phyloP scores from a whole-genome alignment of 2,888 invertebrate species.

The Leucozona laternaria region DNA sequence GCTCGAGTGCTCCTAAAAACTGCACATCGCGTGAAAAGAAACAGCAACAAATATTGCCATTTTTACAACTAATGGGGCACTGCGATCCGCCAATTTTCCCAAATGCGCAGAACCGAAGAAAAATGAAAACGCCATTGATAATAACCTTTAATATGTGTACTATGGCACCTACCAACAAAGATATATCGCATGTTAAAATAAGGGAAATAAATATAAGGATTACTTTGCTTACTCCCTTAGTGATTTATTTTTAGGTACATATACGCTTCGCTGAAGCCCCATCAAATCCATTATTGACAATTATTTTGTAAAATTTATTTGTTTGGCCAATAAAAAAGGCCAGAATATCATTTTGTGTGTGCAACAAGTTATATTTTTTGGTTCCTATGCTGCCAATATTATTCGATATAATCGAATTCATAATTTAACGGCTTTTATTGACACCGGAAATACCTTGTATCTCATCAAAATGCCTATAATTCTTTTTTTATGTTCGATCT shows the following conservation, averaged over 20 bases:
- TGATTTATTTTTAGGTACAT: not conserved
- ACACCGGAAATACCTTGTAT: slow-evolving; percentile 46
- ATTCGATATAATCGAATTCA: slow-evolving; percentile 50
- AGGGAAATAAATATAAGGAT: not conserved
- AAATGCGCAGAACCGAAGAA: too few species aligned
- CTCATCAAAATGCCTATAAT: slow-evolving; percentile 51
- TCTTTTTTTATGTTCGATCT: slow-evolving; percentile 34
- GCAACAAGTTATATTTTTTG: slow-evolving; percentile 23
- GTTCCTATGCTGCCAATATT: not conserved
- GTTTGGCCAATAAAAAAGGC: not conserved
- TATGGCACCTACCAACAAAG: too few species aligned
- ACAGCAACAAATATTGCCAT: too few species aligned
- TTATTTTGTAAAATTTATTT: slow-evolving; percentile 16
- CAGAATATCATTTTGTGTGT: not conserved
- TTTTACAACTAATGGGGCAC: too few species aligned
- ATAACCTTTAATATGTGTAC: too few species aligned
- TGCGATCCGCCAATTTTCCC: too few species aligned
- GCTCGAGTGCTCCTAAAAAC: too few species aligned
- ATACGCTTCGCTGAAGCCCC: not conserved
- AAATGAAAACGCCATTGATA: too few species aligned
- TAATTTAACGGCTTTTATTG: slow-evolving; percentile 35
- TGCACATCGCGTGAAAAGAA: too few species aligned
- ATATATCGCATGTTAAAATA: too few species aligned
- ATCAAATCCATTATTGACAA: slow-evolving; percentile 7
- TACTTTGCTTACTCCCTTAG: not conserved